These are phyloP conservation scores for Macquaria australasica DNA, from an alignment of 2,113 vertebrate genomes.

Conservation along the genomic window DNA sequence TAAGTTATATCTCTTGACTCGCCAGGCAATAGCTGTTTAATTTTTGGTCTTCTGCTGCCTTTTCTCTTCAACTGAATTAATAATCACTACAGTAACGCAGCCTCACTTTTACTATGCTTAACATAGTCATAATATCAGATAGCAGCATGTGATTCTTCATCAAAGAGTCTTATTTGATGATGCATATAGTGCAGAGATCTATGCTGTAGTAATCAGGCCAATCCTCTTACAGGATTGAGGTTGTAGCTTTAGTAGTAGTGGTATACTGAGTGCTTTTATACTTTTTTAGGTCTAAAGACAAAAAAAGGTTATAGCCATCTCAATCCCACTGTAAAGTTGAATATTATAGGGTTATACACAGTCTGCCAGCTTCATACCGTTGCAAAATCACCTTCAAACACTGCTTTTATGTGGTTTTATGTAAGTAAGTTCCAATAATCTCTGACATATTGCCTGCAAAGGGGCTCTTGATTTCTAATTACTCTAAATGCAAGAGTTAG, in stretches of 20 bases:
- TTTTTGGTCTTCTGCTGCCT: not conserved
- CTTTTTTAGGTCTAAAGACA: not conserved
- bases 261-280: constrained; percentile 2
- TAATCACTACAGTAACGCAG: not conserved
- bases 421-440: constrained; percentile 7
- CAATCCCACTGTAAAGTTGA: not conserved
- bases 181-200: constrained; percentile 14
- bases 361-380: not conserved
- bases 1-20: not conserved
- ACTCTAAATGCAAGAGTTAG: not conserved
- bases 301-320: not conserved
- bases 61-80: not conserved
- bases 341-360: not conserved
- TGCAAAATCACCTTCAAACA: constrained; percentile 25
- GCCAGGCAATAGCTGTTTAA: not conserved
- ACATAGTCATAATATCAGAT: not conserved
- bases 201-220: constrained; percentile 30
- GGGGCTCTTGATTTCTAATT: constrained; percentile 43
- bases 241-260: constrained; percentile 2
- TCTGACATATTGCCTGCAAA: constrained; percentile 45
- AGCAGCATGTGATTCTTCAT: not conserved
- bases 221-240: constrained; percentile 61
- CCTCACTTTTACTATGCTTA: not conserved
- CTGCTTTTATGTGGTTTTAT: constrained; percentile 22
- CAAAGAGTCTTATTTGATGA: constrained; percentile 21